Base-by-base conservation (phyloP, 2,797 vertebrate species). In the Buceros bicornis region DNA sequence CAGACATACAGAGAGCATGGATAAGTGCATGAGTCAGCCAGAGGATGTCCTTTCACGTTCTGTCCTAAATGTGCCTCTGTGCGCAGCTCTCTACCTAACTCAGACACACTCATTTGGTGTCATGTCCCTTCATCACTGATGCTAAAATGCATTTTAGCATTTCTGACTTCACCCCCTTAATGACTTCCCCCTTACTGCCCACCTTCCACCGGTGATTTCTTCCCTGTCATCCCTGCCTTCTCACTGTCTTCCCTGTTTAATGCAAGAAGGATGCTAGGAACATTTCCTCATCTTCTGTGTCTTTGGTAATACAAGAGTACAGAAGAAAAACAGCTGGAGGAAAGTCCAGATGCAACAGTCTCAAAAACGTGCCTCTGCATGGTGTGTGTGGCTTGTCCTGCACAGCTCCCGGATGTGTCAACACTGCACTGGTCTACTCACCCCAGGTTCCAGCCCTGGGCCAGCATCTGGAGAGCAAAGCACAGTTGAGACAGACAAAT, bases 31-130 rank as follows among this genome's bases (percentile, higher is more conserved):
- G 86, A 95, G 91, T 92, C 91, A 96, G 72, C 31, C 18, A 0
- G 31, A 90, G 67, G 5, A 0, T 12, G 72, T 90, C 94, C 93
- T 96, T 96, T 93, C 85, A 45, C 90, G 90, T 96, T 95, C 91
- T 90, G 42, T 95, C 94, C 85, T 80, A 53, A 93, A 66, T 25
- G 66, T 82, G 82, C 80, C 62, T 48, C 66, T 78, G 22, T 67
- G 65, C 72, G 69, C 73, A 88, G 76, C 25, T 91, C 47, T 4
- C 82, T 48, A 11, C 64, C 69, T 64, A 67, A 71, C 61, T 73
- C 72, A 67, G 57, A 35, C 76, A 60, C 2, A 13, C 29, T 62
- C 18, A 6, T n/a, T 65, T 31, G 42, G 45, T 56, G 51, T 33
- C 21, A 18, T 3, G 8, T 45, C 29, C 37, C 45, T 62, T 88